These are phyloP conservation scores for Syndactyla subalaris DNA, from an alignment of 2,797 vertebrate genomes.

Conservation along the genomic window DNA sequence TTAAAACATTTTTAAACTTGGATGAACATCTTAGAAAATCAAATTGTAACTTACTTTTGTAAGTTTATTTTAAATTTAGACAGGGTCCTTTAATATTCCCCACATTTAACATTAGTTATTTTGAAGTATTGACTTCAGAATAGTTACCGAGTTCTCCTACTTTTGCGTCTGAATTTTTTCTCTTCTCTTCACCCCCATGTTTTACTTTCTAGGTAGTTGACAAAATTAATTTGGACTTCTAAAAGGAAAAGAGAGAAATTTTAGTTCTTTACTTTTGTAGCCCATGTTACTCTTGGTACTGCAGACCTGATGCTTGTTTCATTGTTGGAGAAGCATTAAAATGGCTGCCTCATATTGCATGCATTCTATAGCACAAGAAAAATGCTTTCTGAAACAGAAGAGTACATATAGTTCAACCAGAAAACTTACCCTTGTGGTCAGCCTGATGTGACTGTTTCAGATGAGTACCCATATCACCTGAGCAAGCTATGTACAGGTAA, in stretches of 20 bases:
- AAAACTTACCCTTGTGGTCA: neutral
- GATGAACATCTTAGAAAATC: neutral
- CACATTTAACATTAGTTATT: neutral
- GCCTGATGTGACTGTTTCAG: neutral
- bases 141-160: neutral
- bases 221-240: neutral
- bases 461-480: neutral
- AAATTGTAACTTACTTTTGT: neutral
- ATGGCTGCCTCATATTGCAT: neutral
- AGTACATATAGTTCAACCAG: neutral
- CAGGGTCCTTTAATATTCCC: neutral
- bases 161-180: neutral
- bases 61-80: neutral
- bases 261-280: neutral
- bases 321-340: neutral
- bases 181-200: neutral
- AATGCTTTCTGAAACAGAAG: slow-evolving; percentile 10
- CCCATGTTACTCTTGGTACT: neutral
- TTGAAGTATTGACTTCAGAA: neutral
- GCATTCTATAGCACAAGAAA: neutral
- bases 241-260: neutral
- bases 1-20: neutral
- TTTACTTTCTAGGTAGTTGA: neutral
- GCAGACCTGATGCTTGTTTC: neutral
- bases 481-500: neutral